These are phyloP conservation scores for Terebella lapidaria DNA, from an alignment of 2,888 invertebrate species.

Conservation along the genomic window DNA sequence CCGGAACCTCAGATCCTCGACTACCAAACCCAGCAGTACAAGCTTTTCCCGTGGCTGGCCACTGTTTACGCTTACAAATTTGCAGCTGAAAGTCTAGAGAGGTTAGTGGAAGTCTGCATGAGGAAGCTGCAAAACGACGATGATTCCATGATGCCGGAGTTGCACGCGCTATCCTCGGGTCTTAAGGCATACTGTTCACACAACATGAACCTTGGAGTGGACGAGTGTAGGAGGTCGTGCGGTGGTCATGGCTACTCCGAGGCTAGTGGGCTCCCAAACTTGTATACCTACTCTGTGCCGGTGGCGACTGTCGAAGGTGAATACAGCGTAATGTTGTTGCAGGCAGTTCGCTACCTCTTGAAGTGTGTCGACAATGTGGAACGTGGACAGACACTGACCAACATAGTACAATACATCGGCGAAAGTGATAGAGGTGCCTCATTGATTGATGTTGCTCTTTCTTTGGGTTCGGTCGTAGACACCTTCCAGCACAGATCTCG, in stretches of 20 bases:
- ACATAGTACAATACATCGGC: neutral
- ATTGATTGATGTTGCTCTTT: neutral
- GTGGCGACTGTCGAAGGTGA: conserved; percentile 94
- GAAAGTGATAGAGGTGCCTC: neutral
- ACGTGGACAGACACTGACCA: neutral
- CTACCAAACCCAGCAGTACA: neutral
- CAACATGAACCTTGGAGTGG: conserved; percentile 71
- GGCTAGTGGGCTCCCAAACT: conserved; percentile 72
- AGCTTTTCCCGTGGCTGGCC: neutral
- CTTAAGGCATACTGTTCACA: conserved; percentile 81
- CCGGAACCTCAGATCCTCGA: neutral
- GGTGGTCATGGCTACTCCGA: conserved; percentile 85
- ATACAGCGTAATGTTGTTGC: conserved; percentile 86
- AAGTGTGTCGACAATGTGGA: neutral
- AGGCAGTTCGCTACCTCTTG: conserved; percentile 65
- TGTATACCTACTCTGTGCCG: conserved; percentile 78
- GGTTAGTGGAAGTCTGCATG: too few species aligned
- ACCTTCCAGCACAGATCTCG: neutral
- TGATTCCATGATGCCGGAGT: too few species aligned
- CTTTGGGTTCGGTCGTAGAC: neutral
- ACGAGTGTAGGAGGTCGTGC: conserved; percentile 80
- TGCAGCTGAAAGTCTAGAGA: too few species aligned
- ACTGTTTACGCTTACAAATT: too few species aligned
- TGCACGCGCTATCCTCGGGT: conserved; percentile 87
- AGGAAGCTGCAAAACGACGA: too few species aligned